Conservation (phyloP, 92 coral and sea anemone genomes). For the Hydrozoanthus gracilis region DNA sequence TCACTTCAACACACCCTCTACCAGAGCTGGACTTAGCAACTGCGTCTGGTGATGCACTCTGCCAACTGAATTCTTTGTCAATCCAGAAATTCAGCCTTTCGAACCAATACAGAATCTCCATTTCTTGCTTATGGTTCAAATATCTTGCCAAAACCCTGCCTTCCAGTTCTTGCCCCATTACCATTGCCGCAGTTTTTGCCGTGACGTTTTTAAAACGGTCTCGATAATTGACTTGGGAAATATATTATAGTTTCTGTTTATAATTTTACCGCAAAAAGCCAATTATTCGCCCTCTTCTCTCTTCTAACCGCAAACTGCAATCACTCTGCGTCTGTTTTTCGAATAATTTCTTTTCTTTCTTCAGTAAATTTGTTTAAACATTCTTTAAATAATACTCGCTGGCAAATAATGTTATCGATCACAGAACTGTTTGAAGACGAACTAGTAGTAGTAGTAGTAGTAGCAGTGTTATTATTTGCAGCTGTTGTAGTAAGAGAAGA, state of each 20-base stretch:
- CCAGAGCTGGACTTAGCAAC: neutral
- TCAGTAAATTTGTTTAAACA: neutral
- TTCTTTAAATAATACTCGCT: neutral
- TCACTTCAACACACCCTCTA: neutral
- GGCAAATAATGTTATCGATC: neutral
- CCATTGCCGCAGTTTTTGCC: conserved; percentile 4
- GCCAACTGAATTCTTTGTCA: conserved; percentile 44
- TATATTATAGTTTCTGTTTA: neutral
- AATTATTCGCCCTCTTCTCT: conserved; percentile 31
- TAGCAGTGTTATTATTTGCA: neutral
- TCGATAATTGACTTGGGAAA: conserved; percentile 1
- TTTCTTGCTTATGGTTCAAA: conserved; percentile 7
- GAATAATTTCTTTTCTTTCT: neutral
- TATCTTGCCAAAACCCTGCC: conserved; percentile 18
- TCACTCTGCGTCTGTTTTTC: conserved; percentile 25
- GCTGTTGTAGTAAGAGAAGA: neutral
- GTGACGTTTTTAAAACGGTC: conserved; percentile 15
- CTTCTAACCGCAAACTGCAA: conserved; percentile 31
- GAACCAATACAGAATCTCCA: conserved; percentile 16
- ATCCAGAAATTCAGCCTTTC: neutral
- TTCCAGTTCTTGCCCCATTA: conserved; percentile 15
- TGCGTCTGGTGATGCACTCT: conserved; percentile 26
- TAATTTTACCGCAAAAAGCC: conserved; percentile 24
- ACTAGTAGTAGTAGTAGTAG: neutral
- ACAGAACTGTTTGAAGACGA: conserved; percentile 2